Percentiles rank a stretch among this genome's conserved stretches.
These are phyloP conservation scores for Tenthredo scrophulariae DNA, from an alignment of 2,888 invertebrate genomes.

Conservation along the genomic window DNA sequence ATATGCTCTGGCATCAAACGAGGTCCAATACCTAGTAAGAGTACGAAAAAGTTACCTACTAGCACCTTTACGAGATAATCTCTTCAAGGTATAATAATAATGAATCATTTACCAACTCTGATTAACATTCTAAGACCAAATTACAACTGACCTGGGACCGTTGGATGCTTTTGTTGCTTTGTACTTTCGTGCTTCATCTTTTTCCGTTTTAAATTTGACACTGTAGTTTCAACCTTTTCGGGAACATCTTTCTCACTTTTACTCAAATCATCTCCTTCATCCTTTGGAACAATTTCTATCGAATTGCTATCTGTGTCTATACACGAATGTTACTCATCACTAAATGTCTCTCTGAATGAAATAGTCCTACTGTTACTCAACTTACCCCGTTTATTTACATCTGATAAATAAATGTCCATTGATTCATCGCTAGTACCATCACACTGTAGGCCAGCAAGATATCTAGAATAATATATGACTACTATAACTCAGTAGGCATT, in stretches of 20 bases:
- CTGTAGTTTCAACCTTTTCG: neutral
- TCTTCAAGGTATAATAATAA: neutral
- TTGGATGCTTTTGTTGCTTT: constrained; percentile 58
- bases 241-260: constrained; percentile 16
- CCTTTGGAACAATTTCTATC: neutral
- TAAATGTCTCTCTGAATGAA: neutral
- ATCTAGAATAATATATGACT: constrained; percentile 62
- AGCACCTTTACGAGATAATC: neutral
- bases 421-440: constrained; percentile 68
- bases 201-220: neutral
- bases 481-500: neutral
- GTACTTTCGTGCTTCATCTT: neutral
- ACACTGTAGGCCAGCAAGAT: constrained; percentile 72
- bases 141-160: constrained; percentile 69
- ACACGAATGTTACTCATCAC: neutral
- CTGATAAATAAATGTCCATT: constrained; percentile 61
- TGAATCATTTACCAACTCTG: neutral
- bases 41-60: neutral
- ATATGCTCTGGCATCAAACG: constrained; percentile 70
- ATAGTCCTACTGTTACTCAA: neutral
- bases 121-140: neutral
- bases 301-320: neutral
- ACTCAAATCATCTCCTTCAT: constrained; percentile 12
- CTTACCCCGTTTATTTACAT: constrained; percentile 54
- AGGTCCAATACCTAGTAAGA: constrained; percentile 71